These are phyloP conservation scores for Lasioglossum marginatum DNA, from an alignment of 2,888 invertebrate species.

Conservation along the genomic window DNA sequence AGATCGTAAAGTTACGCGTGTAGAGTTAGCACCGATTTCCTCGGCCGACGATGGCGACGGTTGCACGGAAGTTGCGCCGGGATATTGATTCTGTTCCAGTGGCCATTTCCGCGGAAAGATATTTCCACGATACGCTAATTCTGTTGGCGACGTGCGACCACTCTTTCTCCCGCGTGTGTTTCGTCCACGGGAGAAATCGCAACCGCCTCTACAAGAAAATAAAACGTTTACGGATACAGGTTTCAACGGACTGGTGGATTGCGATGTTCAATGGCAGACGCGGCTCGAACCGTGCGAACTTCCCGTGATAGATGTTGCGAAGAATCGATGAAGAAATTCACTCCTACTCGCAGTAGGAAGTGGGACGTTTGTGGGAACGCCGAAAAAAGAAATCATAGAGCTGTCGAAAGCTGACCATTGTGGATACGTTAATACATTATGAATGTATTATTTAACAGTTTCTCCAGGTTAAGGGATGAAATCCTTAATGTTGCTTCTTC, in stretches of 20 bases:
- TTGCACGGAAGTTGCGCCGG: conserved; percentile 57
- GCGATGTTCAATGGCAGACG: not conserved
- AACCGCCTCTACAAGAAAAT: not conserved
- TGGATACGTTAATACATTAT: too few species aligned
- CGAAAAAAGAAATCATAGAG: not conserved
- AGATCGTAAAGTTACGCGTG: conserved; percentile 40
- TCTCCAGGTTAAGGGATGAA: too few species aligned
- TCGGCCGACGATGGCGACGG: conserved; percentile 29
- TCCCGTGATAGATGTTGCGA: not conserved
- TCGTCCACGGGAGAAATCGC: not conserved
- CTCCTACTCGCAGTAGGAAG: not conserved
- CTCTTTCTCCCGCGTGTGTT: not conserved
- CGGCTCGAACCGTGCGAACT: too few species aligned
- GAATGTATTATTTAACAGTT: too few species aligned
- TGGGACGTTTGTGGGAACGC: not conserved
- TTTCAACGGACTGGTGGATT: not conserved
- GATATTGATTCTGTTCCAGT: conserved; percentile 59
- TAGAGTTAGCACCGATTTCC: conserved; percentile 52
- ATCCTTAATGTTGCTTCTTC: too few species aligned
- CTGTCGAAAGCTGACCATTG: not conserved
- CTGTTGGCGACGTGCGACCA: not conserved
- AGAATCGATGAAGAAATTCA: not conserved
- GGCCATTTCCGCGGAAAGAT: conserved; percentile 26
- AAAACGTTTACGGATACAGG: not conserved
- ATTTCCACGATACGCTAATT: conserved; percentile 17